Percentiles rank a stretch among this genome's conserved stretches.
Evolutionary conservation across 2,113 vertebrate species (phyloP).

Genomic region (Nesoenas mayeri): DNA sequence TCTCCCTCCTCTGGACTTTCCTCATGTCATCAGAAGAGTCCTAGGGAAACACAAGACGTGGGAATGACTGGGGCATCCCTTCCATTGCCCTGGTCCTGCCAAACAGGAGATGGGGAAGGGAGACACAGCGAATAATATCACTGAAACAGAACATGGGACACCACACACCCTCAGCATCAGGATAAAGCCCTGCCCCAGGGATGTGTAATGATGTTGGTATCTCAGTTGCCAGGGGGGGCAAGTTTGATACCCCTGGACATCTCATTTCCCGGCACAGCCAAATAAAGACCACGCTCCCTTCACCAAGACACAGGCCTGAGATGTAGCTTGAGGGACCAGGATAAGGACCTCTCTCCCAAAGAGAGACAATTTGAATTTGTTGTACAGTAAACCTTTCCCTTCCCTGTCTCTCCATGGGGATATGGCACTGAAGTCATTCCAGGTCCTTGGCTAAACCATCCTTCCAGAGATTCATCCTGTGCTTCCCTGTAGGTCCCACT

Average conservation of each 20-base stretch:
- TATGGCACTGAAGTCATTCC: background rate
- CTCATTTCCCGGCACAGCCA: background rate
- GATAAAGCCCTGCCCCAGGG: background rate
- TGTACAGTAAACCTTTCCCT: background rate
- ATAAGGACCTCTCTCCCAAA: background rate
- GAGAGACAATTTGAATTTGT: background rate
- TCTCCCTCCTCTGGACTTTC: slow-evolving; percentile 94
- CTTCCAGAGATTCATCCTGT: background rate
- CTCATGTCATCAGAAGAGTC: slow-evolving; percentile 91
- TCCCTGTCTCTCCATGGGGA: background rate
- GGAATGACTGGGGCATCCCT: background rate
- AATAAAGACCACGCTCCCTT: background rate
- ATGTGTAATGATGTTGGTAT: background rate
- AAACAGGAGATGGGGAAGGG: background rate
- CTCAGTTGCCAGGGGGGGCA: background rate
- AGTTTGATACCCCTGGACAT: background rate
- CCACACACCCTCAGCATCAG: background rate
- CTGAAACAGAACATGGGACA: background rate
- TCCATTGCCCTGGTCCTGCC: background rate
- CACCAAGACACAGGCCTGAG: background rate
- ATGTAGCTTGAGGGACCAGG: background rate
- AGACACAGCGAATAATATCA: background rate
- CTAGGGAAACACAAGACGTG: slow-evolving; percentile 65
- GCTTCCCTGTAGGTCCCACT: background rate
- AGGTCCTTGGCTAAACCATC: background rate